Base-by-base conservation (phyloP, 2,113 vertebrate genomes). In the Panurus biarmicus region DNA sequence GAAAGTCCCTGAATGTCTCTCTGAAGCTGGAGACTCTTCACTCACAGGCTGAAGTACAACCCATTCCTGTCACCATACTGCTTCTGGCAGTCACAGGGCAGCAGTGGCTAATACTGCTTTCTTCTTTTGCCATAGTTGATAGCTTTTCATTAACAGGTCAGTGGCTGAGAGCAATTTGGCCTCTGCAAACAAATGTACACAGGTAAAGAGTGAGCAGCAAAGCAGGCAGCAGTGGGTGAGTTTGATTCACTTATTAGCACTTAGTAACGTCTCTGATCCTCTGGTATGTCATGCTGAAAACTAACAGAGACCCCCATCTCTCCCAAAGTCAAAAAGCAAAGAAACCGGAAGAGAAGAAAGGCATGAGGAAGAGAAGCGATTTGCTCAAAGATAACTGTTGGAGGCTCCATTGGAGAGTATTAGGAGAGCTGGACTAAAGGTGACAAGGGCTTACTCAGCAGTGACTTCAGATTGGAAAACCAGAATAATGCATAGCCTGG, bases 1-100 rank as follows among this genome's bases (percentile, higher is more conserved):
- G 75, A 83, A 96, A 96, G 93, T 93, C 94, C 62, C 95, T 81
- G 71, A 87, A 57, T 80, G 91, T 73, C 90, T 95, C 67, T 87
- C 50, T 53, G 79, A 75, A 78, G 79, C 77, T 78, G 36, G 47
- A 86, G 89, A 90, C 91, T 82, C 69, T 86, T 79, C 50, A 85
- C 71, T 80, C 60, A 53, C 2, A 0, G 66, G 14, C 57, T 85
- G 76, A 79, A 90, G 62, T 48, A 60, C 69, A 88, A 94, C 61
- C 65, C 22, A 54, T 24, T 79, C 86, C 88, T 96, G 70, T 84
- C 76, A 77, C 75, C 67, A 6, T 3, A 31, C 51, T n/a, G 78
- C 82, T 73, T 25, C 83, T 82, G 61, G 47, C 58, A 93, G 73
- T 23, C 80, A 73, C 66, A 21, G 54, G 35, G 35, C 71, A 93